Conservation (phyloP, 2,113 vertebrate species). For the Plecotus auritus region DNA sequence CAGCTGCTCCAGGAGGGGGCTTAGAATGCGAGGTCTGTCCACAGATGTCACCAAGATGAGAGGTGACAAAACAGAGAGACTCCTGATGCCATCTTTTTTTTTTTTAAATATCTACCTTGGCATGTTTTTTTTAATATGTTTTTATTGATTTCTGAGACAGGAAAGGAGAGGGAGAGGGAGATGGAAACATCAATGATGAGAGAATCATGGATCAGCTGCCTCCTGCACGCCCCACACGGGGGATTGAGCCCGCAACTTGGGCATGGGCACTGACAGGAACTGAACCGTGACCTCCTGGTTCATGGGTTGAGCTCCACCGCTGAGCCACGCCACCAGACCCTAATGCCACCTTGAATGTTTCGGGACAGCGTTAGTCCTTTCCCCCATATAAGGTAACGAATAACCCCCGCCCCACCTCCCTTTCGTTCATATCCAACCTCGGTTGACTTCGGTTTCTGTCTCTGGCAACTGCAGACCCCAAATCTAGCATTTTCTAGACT, state of each 20-base stretch:
- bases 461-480: background rate
- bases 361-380: background rate
- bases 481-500: background rate
- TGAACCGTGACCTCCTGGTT: too few relatives aligned
- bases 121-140: too few relatives aligned
- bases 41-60: background rate
- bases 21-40: background rate
- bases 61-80: background rate
- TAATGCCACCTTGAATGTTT: background rate
- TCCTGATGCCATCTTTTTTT: too few relatives aligned
- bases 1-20: background rate
- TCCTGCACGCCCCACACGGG: too few relatives aligned
- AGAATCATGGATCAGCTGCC: too few relatives aligned
- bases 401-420: fast-evolving
- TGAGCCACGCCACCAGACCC: background rate
- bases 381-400: background rate
- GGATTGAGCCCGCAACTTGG: too few relatives aligned
- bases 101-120: too few relatives aligned
- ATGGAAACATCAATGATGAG: too few relatives aligned
- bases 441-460: background rate
- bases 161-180: too few relatives aligned
- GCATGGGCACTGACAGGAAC: too few relatives aligned
- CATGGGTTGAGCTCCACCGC: too few relatives aligned
- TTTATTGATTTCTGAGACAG: too few relatives aligned
- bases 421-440: background rate